phyloP scores from a whole-genome alignment of 2,797 vertebrate species.

The Champsocephalus esox region DNA sequence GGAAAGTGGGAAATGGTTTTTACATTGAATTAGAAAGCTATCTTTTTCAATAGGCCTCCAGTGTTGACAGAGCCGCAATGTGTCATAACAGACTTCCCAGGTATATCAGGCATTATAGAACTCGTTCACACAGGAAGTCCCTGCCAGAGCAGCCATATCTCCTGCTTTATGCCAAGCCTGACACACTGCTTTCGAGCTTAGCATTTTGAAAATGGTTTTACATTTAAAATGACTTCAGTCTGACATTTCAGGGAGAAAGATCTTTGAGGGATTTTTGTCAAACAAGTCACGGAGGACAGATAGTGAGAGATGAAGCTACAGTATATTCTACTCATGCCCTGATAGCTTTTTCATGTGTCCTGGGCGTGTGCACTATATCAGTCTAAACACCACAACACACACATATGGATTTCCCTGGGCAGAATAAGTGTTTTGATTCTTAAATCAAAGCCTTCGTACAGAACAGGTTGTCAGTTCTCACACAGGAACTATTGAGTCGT shows the following conservation, averaged over 20 bases:
- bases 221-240: constrained; percentile 11
- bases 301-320: background rate
- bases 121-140: background rate
- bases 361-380: background rate
- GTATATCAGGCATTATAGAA: background rate
- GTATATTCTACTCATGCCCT: background rate
- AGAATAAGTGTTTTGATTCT: background rate
- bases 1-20: background rate
- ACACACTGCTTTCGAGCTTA: constrained; percentile 13
- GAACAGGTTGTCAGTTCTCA: background rate
- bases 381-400: background rate
- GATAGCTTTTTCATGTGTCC: background rate
- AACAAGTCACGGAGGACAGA: background rate
- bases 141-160: constrained; percentile 10
- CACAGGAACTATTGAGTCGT: background rate
- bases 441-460: background rate
- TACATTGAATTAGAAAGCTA: background rate
- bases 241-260: background rate
- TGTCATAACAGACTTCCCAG: background rate
- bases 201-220: constrained; percentile 19
- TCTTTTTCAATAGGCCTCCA: background rate
- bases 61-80: background rate
- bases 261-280: background rate
- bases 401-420: background rate
- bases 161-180: background rate